Percentiles rank a stretch among this genome's conserved stretches.
Evolutionary conservation across 2,797 vertebrate genomes (phyloP).

Genomic region (Phrynocephalus guinanensis): DNA sequence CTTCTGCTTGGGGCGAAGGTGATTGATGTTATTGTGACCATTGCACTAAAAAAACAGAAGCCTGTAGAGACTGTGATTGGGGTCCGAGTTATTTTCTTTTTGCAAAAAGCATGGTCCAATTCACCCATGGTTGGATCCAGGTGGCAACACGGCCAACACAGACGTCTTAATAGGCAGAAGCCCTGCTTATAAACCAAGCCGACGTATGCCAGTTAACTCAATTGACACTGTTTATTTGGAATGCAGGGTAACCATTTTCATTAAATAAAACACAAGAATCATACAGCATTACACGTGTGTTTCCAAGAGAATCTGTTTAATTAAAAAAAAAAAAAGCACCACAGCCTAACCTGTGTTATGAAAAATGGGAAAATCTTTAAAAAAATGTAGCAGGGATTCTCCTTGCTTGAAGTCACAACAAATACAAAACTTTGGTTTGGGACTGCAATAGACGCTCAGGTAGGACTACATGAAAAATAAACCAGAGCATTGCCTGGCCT

Average conservation of each 20-base stretch:
- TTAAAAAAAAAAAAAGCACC: conserved; percentile 15
- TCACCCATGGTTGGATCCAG: background rate
- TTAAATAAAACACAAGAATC: conserved; percentile 22
- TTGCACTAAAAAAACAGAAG: too few species aligned
- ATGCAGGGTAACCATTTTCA: conserved; percentile 52
- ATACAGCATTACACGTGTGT: conserved; percentile 21
- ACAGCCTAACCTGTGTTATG: conserved; percentile 1
- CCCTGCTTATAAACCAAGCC: background rate
- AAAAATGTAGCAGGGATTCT: background rate
- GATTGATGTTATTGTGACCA: background rate
- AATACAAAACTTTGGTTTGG: conserved; percentile 24
- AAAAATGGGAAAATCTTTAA: conserved; percentile 9
- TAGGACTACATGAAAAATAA: conserved; percentile 45
- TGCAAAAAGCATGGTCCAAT: background rate
- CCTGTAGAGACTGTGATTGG: too few species aligned
- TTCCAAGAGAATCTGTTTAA: conserved; percentile 44
- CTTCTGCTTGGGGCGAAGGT: background rate
- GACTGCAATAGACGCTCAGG: background rate
- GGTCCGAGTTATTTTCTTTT: background rate
- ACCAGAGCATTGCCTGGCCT: conserved; percentile 29
- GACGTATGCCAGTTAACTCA: conserved; percentile 36
- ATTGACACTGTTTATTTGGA: conserved; percentile 64
- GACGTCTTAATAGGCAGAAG: background rate
- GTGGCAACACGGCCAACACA: background rate
- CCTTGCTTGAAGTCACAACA: background rate